A percentile compares a stretch with the other conserved stretches of the same genome.
phyloP scores from a whole-genome alignment of 2,113 vertebrate genomes.

The Ictalurus punctatus region DNA sequence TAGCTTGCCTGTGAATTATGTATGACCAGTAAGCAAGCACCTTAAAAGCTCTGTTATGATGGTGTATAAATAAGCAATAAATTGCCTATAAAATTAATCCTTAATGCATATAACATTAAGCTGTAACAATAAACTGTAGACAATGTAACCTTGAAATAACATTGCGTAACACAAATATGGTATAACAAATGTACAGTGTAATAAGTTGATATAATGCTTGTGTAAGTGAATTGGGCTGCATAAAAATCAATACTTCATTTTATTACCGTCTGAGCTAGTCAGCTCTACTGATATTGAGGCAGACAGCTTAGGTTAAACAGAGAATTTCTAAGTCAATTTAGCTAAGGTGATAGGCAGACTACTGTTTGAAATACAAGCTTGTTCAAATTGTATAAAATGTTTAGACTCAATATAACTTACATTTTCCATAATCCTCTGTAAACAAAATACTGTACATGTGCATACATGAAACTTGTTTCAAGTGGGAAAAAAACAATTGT shows the following conservation, averaged over 20 bases:
- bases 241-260: constrained; percentile 52
- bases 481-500: not conserved
- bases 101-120: not conserved
- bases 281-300: constrained; percentile 35
- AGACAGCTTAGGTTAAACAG: constrained; percentile 13
- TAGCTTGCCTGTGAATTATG: not conserved
- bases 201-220: constrained; percentile 33
- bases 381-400: not conserved
- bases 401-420: not conserved
- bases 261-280: constrained; percentile 40
- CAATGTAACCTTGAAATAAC: not conserved
- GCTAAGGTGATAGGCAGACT: constrained; percentile 23
- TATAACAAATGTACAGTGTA: constrained; percentile 19
- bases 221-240: constrained; percentile 45
- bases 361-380: constrained; percentile 18
- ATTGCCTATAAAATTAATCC: not conserved
- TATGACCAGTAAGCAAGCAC: not conserved
- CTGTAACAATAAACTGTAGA: not conserved
- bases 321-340: constrained; percentile 27
- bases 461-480: not conserved
- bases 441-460: not conserved
- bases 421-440: not conserved
- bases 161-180: not conserved
- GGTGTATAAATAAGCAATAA: not conserved
- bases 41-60: not conserved